These are phyloP conservation scores for Drosophila fuyamai DNA, from an alignment of 1,140 invertebrate species.

Conservation along the genomic window DNA sequence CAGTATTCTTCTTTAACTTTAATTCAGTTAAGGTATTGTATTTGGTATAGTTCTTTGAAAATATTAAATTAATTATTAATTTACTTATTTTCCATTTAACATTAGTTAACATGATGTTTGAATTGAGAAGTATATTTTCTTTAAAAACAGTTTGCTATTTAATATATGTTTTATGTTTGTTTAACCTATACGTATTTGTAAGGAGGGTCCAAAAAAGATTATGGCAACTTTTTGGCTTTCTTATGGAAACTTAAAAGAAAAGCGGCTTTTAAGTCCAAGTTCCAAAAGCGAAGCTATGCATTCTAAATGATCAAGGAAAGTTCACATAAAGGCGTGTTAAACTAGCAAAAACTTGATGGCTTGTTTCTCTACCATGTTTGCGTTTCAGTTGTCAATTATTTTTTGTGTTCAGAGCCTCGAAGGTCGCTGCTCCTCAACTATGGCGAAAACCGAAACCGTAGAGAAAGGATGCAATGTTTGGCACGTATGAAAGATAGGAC, in stretches of 20 bases:
- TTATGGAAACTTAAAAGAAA: not conserved
- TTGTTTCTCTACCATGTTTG: slow-evolving; percentile 3
- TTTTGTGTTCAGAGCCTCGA: not conserved
- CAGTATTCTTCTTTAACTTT: not conserved
- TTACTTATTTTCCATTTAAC: too few species aligned
- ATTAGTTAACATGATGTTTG: too few species aligned
- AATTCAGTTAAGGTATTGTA: too few species aligned
- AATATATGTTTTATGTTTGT: too few species aligned
- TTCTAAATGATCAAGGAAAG: slow-evolving; percentile 29
- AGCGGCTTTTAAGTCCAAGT: not conserved
- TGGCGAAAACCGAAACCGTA: not conserved
- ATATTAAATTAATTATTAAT: too few species aligned
- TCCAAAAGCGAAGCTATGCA: slow-evolving; percentile 6
- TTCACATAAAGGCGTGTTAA: slow-evolving; percentile 14
- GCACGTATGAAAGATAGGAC: slow-evolving; percentile 12
- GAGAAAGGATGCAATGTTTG: slow-evolving; percentile 12
- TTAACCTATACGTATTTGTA: too few species aligned
- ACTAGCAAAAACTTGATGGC: slow-evolving; percentile 7
- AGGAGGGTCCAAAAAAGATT: too few species aligned
- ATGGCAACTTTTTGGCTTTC: too few species aligned
- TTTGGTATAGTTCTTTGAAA: too few species aligned
- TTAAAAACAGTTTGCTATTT: too few species aligned
- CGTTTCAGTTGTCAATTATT: not conserved
- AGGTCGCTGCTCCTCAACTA: slow-evolving; percentile 27
- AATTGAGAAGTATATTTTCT: too few species aligned